These are phyloP conservation scores for Adrianichthys oophorus DNA, from an alignment of 2,797 vertebrate species.

Conservation along the genomic window DNA sequence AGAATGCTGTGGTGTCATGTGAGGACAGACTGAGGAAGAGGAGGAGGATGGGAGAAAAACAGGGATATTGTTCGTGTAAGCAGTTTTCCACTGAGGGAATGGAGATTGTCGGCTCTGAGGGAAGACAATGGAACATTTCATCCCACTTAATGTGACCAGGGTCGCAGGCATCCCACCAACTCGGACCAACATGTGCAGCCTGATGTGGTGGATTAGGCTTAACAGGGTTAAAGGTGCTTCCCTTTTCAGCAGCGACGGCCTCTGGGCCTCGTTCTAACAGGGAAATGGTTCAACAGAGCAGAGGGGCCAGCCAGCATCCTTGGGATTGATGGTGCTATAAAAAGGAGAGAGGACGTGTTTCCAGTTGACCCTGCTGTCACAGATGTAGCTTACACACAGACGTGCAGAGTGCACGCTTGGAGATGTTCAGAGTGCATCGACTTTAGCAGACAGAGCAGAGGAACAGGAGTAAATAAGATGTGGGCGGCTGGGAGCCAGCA, in stretches of 20 bases:
- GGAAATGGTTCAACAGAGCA: constrained; percentile 34
- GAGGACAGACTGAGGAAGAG: constrained; percentile 51
- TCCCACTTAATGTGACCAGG: constrained; percentile 31
- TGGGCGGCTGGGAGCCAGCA: constrained; percentile 52
- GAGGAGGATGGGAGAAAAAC: constrained; percentile 39
- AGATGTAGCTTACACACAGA: constrained; percentile 24
- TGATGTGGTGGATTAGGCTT: constrained; percentile 12
- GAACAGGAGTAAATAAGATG: constrained; percentile 49
- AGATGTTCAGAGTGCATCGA: constrained; percentile 30
- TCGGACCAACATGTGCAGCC: neutral
- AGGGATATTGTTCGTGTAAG: constrained; percentile 59
- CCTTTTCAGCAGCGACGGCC: constrained; percentile 32
- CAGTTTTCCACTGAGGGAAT: constrained; percentile 55
- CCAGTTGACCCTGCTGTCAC: constrained; percentile 41
- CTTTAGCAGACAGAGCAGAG: constrained; percentile 50
- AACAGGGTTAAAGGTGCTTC: constrained; percentile 51
- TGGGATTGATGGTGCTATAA: constrained; percentile 29
- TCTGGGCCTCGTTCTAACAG: constrained; percentile 23
- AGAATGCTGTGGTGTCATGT: constrained; percentile 46
- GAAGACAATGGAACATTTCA: constrained; percentile 58
- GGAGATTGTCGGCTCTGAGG: constrained; percentile 41
- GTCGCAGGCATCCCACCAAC: constrained; percentile 21
- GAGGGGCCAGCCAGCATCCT: constrained; percentile 36
- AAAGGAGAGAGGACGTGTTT: constrained; percentile 30
- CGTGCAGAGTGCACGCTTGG: constrained; percentile 32